Evolutionary conservation across 2,888 invertebrate genomes (phyloP), one percentile per base, ranked within the genome.

Genomic region (Acutogordius australiensis): DNA sequence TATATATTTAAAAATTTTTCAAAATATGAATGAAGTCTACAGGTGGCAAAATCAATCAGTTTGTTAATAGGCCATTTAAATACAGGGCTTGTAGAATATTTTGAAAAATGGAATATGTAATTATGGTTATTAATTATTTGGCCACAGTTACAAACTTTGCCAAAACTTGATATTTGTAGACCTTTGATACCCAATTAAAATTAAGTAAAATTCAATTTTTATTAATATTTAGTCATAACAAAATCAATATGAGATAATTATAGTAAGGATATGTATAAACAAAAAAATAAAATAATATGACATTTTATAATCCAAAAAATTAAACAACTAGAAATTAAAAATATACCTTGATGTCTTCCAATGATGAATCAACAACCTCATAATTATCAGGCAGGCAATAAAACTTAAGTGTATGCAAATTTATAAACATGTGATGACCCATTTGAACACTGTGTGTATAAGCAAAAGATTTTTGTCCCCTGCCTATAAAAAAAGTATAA

Each of bases 331-430:
- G n/a, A n/a, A n/a, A 60, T 4, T 26, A 60, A n/a, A n/a, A 60
- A 30, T 18, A 18, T 29, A 75, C 74, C 65, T 72, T 91, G 62
- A 97, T 97, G 68, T 97, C 97, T 71, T 91, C 91, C 63, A 99
- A 72, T 0, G 94, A 91, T 70, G 77, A 76, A 80, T 87, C 88
- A 66, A 91, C 84, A 65, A 99, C 87, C 77, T 97, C 90, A 75
- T 99, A 99, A 72, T 97, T 97, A 70, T 99, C 97, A 1, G 97
- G 97, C 63, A 99, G 75, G 70, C 97, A 99, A 72, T 97, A 99
- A 73, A 97, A 99, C 69, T 87, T 84, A 62, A 97, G 75, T 0
- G 94, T 91, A 66, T 84, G 85, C 60, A 99, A 76, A 75, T 99
- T 99, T 13, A 97, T 76, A 68, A 84, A 99, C 1, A 99, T 94